phyloP scores from a whole-genome alignment of 2,797 vertebrate species.

The Pseudochirops cupreus region DNA sequence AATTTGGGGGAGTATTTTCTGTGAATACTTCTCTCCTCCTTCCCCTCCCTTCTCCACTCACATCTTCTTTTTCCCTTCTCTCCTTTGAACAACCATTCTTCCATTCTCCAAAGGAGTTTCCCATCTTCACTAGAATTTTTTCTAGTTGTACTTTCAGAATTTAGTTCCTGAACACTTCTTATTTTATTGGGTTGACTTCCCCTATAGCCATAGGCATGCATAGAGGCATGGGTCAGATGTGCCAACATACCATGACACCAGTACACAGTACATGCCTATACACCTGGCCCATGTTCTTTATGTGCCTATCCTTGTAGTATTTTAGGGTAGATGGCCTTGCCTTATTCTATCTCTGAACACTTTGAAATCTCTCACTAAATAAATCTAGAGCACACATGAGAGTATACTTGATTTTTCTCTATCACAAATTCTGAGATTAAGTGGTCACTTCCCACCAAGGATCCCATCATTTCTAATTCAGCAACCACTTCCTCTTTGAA shows the following conservation, averaged over 20 bases:
- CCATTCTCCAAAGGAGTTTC: not conserved
- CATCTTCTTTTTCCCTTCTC: not conserved
- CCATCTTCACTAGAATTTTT: not conserved
- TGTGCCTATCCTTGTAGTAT: not conserved
- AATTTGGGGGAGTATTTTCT: not conserved
- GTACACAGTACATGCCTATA: not conserved
- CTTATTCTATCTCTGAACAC: not conserved
- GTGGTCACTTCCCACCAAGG: not conserved
- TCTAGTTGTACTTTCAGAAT: not conserved
- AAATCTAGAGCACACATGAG: not conserved
- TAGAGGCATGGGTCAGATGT: not conserved
- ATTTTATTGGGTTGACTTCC: not conserved
- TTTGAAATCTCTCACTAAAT: not conserved
- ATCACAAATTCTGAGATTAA: not conserved
- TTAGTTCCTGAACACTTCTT: not conserved
- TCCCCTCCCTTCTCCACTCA: conserved; percentile 12
- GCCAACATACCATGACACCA: not conserved
- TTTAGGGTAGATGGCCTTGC: not conserved
- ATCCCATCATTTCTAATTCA: not conserved
- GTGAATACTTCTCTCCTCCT: not conserved
- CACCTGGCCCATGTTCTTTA: not conserved
- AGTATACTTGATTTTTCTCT: not conserved
- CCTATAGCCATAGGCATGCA: not conserved
- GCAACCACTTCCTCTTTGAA: conserved; percentile 1
- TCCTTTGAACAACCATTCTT: not conserved